Percentiles rank a stretch among this genome's conserved stretches.
Conservation (phyloP, 2,113 vertebrate species). For the Asarcornis scutulata region DNA sequence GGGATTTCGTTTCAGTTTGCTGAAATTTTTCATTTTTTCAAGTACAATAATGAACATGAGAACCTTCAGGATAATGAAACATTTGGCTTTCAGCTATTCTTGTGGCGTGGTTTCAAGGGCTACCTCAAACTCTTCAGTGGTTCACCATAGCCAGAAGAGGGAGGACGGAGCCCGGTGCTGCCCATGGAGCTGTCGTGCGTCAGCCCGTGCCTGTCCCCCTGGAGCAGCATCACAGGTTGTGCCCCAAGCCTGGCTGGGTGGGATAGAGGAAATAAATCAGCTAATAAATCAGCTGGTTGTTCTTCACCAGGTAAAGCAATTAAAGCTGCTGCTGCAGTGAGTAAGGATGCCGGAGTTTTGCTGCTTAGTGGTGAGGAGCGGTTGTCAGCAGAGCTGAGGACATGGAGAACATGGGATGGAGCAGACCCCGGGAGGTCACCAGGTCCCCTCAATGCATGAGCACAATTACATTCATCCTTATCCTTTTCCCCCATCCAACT, state of each 20-base stretch:
- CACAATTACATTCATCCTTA: rapidly evolving
- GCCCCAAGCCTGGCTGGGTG: background rate
- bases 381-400: background rate
- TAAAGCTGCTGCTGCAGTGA: background rate
- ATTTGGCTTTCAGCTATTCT: background rate
- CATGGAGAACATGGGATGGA: rapidly evolving
- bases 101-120: background rate
- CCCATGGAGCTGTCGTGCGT: background rate
- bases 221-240: background rate
- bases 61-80: background rate
- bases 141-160: background rate
- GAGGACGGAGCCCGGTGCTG: background rate
- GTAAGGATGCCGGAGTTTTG: background rate
- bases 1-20: background rate
- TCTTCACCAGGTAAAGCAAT: background rate
- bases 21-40: background rate
- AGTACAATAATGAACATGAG: background rate
- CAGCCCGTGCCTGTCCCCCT: background rate
- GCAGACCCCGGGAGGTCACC: background rate
- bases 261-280: background rate
- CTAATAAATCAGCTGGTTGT: background rate
- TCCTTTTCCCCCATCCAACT: background rate
- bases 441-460: background rate
- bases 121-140: background rate
- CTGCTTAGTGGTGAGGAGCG: background rate